Base-by-base conservation (phyloP, 2,113 vertebrate species). In the Columbina picui region DNA sequence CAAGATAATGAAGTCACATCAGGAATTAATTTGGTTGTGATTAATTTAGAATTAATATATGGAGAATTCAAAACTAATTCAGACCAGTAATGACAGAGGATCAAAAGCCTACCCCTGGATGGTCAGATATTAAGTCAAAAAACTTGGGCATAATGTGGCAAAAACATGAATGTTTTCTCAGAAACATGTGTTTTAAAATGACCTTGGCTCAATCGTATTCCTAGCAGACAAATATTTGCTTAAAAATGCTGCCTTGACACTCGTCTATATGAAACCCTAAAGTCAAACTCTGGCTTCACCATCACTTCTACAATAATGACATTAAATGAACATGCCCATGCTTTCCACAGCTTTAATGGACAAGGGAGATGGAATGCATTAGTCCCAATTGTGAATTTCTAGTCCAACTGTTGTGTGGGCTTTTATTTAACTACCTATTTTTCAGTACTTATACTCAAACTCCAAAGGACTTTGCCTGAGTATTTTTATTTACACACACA, bases 91-190 rank as follows among this genome's bases (percentile, higher is more conserved):
- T 71, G 61, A 79, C 30, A 88, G 23, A 80, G 5, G 38, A 36
- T 49, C 53, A 69, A 32, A 67, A 69, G 6, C 56, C 34, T 68
- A 23, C 45, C 6, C 18, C 29, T 74, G 29, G 12, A 21, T 75
- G 10, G 43, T 82, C 38, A 36, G 7, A 16, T 41, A 26, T n/a
- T 26, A 92, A 59, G 21, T 84, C 47, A 68, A 91, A 79, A 39
- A 61, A 57, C 15, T 34, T 3, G 0, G n/a, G 12, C 25, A 53
- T 34, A 57, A 49, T 41, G 15, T 34, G 5, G 6, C 1, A 9
- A 34, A 56, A 61, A 67, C 38, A 23, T 0, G 3, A 16, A 41
- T 22, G 2, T 41, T 3, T 45, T 59, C 45, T 96, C 36, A 18
- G 2, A 61, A 77, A 49, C 7, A 18, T 43, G 15, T 80, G 7